Conservation (phyloP, 2,888 invertebrate genomes). For the Yponomeuta plumbellus region DNA sequence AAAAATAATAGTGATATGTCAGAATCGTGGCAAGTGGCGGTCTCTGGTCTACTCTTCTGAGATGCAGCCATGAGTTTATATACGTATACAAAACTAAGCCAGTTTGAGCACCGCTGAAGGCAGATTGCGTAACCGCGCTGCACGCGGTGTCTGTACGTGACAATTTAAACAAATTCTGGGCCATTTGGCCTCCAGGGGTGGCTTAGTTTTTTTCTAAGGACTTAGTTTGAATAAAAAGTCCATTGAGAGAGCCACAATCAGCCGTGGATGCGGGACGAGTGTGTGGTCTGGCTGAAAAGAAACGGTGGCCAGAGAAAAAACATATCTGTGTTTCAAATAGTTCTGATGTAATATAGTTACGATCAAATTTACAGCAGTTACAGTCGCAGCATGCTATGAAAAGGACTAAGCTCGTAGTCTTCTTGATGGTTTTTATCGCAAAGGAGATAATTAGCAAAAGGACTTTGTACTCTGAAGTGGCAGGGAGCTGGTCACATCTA, state of each 20-base stretch:
- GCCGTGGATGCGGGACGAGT: constrained; percentile 64
- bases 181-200: constrained; percentile 75
- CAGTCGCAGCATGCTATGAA: too few species aligned
- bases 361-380: too few species aligned
- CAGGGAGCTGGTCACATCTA: too few species aligned
- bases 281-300: constrained; percentile 51
- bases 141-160: constrained; percentile 65
- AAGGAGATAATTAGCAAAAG: too few species aligned
- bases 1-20: too few species aligned
- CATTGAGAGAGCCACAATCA: constrained; percentile 46
- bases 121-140: constrained; percentile 66
- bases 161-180: constrained; percentile 77
- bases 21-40: too few species aligned
- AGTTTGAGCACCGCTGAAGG: constrained; percentile 44
- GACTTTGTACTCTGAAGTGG: too few species aligned
- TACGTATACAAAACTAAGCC: too few species aligned
- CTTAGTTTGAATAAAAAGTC: constrained; percentile 66
- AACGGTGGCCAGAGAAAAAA: constrained; percentile 15
- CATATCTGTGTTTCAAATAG: background rate
- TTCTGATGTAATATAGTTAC: background rate
- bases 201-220: constrained; percentile 61
- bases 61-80: too few species aligned
- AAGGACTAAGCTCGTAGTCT: too few species aligned
- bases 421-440: too few species aligned
- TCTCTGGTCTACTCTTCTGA: too few species aligned